A percentile compares a stretch with the other conserved stretches of the same genome.
These are phyloP conservation scores for Scatophagus argus DNA, from an alignment of 2,113 vertebrate species.

Conservation along the genomic window DNA sequence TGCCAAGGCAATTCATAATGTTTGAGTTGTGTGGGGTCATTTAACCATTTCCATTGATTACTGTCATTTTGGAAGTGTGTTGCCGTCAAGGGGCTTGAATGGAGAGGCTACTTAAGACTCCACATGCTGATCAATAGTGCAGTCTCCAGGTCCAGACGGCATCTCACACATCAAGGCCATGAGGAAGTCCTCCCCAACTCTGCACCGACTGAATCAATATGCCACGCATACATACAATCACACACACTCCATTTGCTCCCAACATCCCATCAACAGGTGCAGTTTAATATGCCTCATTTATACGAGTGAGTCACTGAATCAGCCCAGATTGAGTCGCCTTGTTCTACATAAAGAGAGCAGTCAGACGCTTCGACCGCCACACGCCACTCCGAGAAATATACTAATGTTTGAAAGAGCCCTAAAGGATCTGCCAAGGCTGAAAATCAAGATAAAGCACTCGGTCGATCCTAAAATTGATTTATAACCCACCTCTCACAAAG, in stretches of 20 bases:
- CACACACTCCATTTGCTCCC: constrained; percentile 54
- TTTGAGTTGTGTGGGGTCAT: constrained; percentile 67
- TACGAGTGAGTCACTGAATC: constrained; percentile 55
- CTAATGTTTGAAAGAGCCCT: constrained; percentile 67
- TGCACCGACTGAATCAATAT: constrained; percentile 65
- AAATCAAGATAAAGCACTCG: constrained; percentile 72
- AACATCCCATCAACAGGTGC: constrained; percentile 71
- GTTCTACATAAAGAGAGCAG: constrained; percentile 70
- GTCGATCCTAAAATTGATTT: constrained; percentile 75
- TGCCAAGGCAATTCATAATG: constrained; percentile 63
- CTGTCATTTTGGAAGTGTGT: constrained; percentile 68
- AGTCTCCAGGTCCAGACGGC: constrained; percentile 70
- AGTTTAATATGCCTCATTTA: constrained; percentile 71
- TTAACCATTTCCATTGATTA: constrained; percentile 77
- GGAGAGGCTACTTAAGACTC: constrained; percentile 65
- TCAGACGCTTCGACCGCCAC: constrained; percentile 53
- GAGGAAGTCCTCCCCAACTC: constrained; percentile 64
- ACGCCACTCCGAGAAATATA: constrained; percentile 60
- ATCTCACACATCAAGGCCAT: constrained; percentile 73
- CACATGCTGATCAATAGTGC: constrained; percentile 72
- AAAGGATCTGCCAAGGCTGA: constrained; percentile 70
- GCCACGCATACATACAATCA: constrained; percentile 16
- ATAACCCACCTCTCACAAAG: constrained; percentile 51
- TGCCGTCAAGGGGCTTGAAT: constrained; percentile 58
- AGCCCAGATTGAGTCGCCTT: constrained; percentile 50